Evolutionary conservation across 2,888 invertebrate genomes (phyloP), one percentile per base, ranked within the genome.

Genomic region (Podabrus alpinus): DNA sequence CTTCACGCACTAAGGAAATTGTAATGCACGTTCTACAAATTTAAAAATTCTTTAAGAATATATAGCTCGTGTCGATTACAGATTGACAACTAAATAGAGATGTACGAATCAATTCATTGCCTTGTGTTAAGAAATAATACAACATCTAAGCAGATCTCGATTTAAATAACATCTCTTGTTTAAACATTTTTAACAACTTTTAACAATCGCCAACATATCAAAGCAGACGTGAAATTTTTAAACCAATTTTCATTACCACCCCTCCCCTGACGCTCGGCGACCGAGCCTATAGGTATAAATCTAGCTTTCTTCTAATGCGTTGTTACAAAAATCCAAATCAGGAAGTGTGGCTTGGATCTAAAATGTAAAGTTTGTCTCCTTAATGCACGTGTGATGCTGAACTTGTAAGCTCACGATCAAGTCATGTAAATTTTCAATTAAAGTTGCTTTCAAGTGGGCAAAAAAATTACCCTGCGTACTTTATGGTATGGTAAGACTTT

Each of bases 71-170:
- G 80, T 80, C 80, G 70, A 76, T 72, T 74, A 76, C 73, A 75
- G 80, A 79, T 72, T 80, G 80, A 80, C 80, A 79, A 79, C 77
- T 80, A 80, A 80, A 80, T 80, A 79, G 79, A 79, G 79, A 75
- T 74, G 79, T 79, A 72, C 72, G 71, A 77, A 74, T 68, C 73
- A 79, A 80, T 80, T 79, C 79, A 80, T 80, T 80, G 77, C 79
- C 78, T 72, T 72, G 78, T 78, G 69, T 62, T 66, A 70, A 72
- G 74, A 74, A 78, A 76, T 75, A 75, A 74, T 74, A 74, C 76
- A 77, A 75, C 75, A 15, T 69, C 72, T 72, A 73, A 67, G 66
- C 70, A 75, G 75, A 75, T 75, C 69, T 72, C 72, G 61, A 70
- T 68, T 70, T 72, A 75, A 75, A 75, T 72, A 72, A 72, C 75